These are phyloP conservation scores for Blera fallax DNA, from an alignment of 2,888 invertebrate genomes.

Conservation along the genomic window DNA sequence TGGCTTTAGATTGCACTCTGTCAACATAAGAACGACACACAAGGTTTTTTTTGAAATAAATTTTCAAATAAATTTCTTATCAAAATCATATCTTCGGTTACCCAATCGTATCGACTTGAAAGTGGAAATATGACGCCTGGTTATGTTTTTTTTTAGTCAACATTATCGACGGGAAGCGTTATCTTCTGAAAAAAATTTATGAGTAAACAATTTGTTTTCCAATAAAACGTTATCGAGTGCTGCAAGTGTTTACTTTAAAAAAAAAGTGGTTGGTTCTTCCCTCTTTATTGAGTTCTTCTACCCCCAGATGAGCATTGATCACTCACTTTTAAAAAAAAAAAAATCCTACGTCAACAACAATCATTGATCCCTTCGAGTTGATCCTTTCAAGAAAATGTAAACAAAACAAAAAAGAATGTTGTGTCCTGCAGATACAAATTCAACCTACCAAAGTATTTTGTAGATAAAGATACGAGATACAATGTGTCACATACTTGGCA, in stretches of 20 bases:
- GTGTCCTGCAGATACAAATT: background rate
- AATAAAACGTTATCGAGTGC: constrained; percentile 15
- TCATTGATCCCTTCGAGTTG: background rate
- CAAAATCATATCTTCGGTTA: constrained; percentile 14
- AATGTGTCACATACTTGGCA: background rate
- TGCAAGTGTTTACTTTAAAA: constrained; percentile 19
- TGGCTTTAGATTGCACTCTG: background rate
- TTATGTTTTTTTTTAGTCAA: background rate
- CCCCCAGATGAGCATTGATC: background rate
- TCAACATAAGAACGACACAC: background rate
- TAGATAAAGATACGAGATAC: background rate
- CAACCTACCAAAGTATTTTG: background rate
- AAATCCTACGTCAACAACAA: no score
- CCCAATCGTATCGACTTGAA: constrained; percentile 1
- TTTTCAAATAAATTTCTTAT: background rate
- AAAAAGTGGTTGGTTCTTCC: background rate
- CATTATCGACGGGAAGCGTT: constrained; percentile 22
- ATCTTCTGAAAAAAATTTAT: constrained; percentile 25
- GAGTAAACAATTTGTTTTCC: constrained; percentile 49
- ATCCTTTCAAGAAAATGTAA: constrained; percentile 7
- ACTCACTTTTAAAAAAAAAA: background rate
- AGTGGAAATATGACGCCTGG: background rate
- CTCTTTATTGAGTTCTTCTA: background rate
- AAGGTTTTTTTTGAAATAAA: background rate
- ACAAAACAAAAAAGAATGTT: background rate